These are phyloP conservation scores for Ifrita kowaldi DNA, from an alignment of 2,113 vertebrate genomes.

Conservation along the genomic window DNA sequence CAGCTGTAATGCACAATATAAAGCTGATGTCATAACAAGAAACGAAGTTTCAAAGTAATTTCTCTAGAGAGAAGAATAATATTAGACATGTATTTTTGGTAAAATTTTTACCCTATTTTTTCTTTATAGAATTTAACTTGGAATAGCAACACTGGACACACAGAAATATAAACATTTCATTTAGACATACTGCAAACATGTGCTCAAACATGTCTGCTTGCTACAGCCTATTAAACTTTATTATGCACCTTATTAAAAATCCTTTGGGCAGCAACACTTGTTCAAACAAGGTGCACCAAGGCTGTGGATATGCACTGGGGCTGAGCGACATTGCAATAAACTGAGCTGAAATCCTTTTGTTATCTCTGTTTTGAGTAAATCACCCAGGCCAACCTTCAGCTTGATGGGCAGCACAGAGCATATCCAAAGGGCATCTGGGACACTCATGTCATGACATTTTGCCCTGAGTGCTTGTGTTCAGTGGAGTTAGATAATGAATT, in stretches of 20 bases:
- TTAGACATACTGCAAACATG: not conserved
- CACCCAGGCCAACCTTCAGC: not conserved
- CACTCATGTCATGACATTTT: not conserved
- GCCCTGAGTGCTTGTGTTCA: not conserved
- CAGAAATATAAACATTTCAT: not conserved
- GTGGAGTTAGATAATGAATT: not conserved
- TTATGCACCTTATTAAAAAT: slow-evolving; percentile 22
- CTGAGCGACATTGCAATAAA: not conserved
- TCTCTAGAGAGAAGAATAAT: not conserved
- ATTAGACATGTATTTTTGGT: not conserved
- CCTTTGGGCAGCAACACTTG: not conserved
- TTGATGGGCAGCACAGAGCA: not conserved
- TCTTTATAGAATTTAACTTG: not conserved
- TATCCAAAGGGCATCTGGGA: not conserved
- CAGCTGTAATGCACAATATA: not conserved
- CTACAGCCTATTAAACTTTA: slow-evolving; percentile 13
- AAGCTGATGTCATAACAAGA: not conserved
- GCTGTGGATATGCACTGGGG: not conserved
- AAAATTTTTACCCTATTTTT: not conserved
- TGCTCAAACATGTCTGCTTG: not conserved
- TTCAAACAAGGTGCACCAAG: not conserved
- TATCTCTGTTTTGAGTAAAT: not conserved
- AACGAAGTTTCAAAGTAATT: not conserved
- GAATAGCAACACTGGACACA: not conserved
- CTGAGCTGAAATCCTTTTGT: not conserved